Percentiles rank a stretch among this genome's conserved stretches.
Evolutionary conservation across 2,888 invertebrate species (phyloP).

Genomic region (Scaptomyza parva): DNA sequence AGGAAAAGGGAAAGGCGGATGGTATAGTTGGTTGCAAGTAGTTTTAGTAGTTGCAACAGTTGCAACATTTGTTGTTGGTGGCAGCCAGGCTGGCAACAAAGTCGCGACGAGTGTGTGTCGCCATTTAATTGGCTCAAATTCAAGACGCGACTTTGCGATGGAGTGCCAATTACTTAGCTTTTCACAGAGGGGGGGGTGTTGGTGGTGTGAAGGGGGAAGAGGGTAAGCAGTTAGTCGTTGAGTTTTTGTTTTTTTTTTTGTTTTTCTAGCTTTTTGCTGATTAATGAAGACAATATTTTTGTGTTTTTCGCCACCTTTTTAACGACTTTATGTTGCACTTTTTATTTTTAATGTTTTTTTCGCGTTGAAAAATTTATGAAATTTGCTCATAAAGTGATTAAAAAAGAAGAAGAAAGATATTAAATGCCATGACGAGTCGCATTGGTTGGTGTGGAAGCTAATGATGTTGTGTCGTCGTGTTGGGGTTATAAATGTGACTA

Average conservation of each 20-base stretch:
- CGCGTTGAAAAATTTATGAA: slow-evolving; percentile 65
- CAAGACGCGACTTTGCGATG: slow-evolving; percentile 54
- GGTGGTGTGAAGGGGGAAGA: background rate
- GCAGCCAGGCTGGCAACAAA: slow-evolving; percentile 13
- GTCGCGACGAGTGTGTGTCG: slow-evolving; percentile 52
- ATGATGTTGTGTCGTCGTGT: slow-evolving; percentile 10
- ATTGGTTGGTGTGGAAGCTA: slow-evolving; percentile 29
- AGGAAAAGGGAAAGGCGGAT: slow-evolving; percentile 68
- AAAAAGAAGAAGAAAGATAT: slow-evolving; percentile 14
- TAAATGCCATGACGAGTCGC: slow-evolving; percentile 21
- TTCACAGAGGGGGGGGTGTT: background rate
- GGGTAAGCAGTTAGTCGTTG: slow-evolving; percentile 16
- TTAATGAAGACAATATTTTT: slow-evolving; percentile 63
- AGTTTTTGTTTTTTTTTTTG: slow-evolving; percentile 1
- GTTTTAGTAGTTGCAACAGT: background rate
- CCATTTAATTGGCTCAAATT: slow-evolving; percentile 76
- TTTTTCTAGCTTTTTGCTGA: slow-evolving; percentile 43
- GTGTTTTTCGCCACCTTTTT: slow-evolving; percentile 53
- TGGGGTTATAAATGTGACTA: slow-evolving; percentile 59
- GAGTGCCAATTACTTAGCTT: slow-evolving; percentile 37
- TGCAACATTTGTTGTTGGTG: slow-evolving; percentile 2
- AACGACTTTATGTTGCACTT: slow-evolving; percentile 55
- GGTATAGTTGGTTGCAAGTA: slow-evolving; percentile 7
- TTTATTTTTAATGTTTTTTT: background rate
- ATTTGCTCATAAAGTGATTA: slow-evolving; percentile 58